These are phyloP conservation scores for Noturus placidus DNA, from an alignment of 2,113 vertebrate genomes.

Conservation along the genomic window DNA sequence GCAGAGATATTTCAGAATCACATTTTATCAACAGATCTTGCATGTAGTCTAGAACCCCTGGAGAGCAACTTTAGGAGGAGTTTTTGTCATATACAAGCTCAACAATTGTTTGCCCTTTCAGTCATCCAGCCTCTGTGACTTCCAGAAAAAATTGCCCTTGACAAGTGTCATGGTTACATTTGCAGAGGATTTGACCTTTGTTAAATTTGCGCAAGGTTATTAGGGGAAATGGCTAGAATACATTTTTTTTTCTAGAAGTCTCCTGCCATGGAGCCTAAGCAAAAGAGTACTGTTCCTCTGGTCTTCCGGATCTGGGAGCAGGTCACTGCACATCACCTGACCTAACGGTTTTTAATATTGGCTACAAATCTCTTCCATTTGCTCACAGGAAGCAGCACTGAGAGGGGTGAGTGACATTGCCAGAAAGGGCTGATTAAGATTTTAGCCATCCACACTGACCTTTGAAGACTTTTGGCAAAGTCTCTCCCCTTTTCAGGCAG, in stretches of 20 bases:
- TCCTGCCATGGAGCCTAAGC: background rate
- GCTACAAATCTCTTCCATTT: slow-evolving; percentile 36
- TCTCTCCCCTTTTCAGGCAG: slow-evolving; percentile 38
- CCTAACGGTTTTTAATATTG: slow-evolving; percentile 35
- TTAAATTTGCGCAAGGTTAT: slow-evolving; percentile 31
- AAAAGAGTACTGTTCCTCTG: slow-evolving; percentile 25
- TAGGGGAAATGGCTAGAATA: slow-evolving; percentile 17
- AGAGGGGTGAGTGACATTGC: slow-evolving; percentile 54
- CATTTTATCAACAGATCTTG: background rate
- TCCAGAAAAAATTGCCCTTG: slow-evolving; percentile 6
- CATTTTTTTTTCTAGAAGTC: too few species aligned
- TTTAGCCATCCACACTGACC: slow-evolving; percentile 62
- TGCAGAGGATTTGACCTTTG: slow-evolving; percentile 30
- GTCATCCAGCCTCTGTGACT: background rate
- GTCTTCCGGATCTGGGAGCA: slow-evolving; percentile 34
- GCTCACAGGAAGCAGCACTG: slow-evolving; percentile 30
- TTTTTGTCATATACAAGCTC: background rate
- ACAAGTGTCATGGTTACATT: slow-evolving; percentile 17
- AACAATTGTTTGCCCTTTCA: slow-evolving; percentile 9
- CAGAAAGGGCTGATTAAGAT: slow-evolving; percentile 56
- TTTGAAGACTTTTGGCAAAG: slow-evolving; percentile 60
- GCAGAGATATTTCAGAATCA: background rate
- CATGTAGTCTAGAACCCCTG: background rate
- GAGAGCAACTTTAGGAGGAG: background rate
- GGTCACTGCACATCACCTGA: slow-evolving; percentile 35